phyloP scores from a whole-genome alignment of 2,113 vertebrate species.

The Callionymus lyra region DNA sequence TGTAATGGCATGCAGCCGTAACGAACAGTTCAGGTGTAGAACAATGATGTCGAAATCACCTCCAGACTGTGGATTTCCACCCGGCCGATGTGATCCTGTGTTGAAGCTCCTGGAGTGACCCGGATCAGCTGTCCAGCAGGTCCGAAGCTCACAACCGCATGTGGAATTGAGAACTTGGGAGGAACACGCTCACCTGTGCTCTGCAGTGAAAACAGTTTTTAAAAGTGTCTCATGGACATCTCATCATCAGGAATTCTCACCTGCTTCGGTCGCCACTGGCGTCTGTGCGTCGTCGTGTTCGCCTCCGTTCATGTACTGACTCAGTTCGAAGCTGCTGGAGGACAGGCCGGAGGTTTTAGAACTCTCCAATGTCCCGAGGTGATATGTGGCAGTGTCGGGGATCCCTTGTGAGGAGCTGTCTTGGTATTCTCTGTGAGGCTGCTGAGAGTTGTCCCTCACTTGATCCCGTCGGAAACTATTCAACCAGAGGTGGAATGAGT shows the following conservation, averaged over 20 bases:
- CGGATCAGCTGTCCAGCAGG: constrained; percentile 77
- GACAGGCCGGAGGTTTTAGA: constrained; percentile 78
- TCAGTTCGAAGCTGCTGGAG: constrained; percentile 80
- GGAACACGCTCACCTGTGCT: constrained; percentile 28
- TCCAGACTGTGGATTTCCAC: constrained; percentile 83
- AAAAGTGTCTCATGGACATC: too few species aligned
- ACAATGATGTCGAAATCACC: constrained; percentile 58
- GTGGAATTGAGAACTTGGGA: constrained; percentile 71
- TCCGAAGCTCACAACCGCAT: constrained; percentile 74
- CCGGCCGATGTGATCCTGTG: constrained; percentile 55
- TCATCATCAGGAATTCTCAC: constrained; percentile 39
- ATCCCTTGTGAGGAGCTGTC: constrained; percentile 30
- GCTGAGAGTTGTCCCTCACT: constrained; percentile 23
- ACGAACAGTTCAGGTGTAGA: too few species aligned
- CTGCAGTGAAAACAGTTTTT: too few species aligned
- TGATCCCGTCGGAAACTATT: constrained; percentile 36
- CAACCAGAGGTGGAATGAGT: too few species aligned
- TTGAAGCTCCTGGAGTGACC: constrained; percentile 54
- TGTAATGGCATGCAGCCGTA: too few species aligned
- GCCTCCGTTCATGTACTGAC: constrained; percentile 74
- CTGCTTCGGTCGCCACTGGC: constrained; percentile 26
- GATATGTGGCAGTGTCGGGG: constrained; percentile 26
- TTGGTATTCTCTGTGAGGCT: too few species aligned
- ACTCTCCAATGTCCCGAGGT: constrained; percentile 65
- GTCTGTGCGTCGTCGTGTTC: constrained; percentile 17